These are phyloP conservation scores for Gallinago solitaria DNA, from an alignment of 2,797 vertebrate species.

Conservation along the genomic window DNA sequence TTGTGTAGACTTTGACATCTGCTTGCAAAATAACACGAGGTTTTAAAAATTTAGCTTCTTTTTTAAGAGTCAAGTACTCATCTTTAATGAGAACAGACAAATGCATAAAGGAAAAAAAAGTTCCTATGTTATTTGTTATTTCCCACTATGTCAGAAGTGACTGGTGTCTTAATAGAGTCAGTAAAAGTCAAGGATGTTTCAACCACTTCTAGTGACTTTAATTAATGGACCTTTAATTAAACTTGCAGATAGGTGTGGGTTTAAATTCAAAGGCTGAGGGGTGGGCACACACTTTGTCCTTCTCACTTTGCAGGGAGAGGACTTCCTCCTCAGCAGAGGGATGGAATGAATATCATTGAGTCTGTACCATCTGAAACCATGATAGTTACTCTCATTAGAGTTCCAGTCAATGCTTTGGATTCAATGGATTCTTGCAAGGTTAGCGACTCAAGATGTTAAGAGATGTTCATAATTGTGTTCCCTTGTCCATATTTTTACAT, in stretches of 20 bases:
- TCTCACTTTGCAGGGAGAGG: not conserved
- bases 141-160: not conserved
- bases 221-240: not conserved
- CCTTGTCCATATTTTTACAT: not conserved
- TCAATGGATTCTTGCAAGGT: not conserved
- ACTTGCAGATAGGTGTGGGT: not conserved
- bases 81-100: not conserved
- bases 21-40: not conserved
- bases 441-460: not conserved
- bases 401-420: not conserved
- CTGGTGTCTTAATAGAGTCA: not conserved
- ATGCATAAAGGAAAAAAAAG: not conserved
- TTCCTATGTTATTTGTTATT: not conserved
- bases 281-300: rapidly evolving
- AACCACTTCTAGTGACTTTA: not conserved
- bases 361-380: not conserved
- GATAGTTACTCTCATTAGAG: not conserved
- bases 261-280: not conserved
- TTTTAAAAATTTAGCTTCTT: not conserved
- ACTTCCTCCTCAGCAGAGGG: not conserved
- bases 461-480: not conserved
- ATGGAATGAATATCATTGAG: not conserved
- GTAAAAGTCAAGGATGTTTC: not conserved
- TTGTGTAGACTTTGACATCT: not conserved
- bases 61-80: not conserved